Conservation (phyloP, 2,797 vertebrate genomes). For the Acipenser ruthenus region DNA sequence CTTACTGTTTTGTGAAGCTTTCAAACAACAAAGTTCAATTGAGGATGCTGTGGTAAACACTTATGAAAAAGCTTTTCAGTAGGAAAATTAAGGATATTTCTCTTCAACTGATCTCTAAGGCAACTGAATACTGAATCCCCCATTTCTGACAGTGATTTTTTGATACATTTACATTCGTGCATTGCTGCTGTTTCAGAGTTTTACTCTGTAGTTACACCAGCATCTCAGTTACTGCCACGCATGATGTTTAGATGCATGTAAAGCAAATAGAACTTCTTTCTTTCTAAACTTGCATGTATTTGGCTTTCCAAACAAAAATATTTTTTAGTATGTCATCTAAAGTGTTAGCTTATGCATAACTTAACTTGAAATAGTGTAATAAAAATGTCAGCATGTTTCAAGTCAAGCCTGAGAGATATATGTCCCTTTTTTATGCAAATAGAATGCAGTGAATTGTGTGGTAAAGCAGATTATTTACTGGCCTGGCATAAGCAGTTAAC, state of each 20-base stretch:
- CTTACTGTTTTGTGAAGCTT: not conserved
- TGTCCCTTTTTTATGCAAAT: not conserved
- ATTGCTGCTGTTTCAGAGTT: no score
- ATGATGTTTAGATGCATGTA: no score
- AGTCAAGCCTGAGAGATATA: conserved; percentile 13
- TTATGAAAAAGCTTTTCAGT: not conserved
- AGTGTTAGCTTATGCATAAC: not conserved
- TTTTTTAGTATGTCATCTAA: no score
- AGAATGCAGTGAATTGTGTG: not conserved
- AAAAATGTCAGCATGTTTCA: conserved; percentile 19
- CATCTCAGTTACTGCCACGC: no score
- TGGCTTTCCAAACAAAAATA: no score
- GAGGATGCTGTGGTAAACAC: not conserved
- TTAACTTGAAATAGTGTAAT: not conserved
- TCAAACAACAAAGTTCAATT: not conserved
- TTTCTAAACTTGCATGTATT: no score
- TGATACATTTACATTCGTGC: not conserved
- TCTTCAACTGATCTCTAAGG: conserved; percentile 25
- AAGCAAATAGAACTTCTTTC: no score
- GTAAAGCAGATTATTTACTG: not conserved
- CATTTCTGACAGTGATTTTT: not conserved
- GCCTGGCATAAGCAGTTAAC: conserved; percentile 2
- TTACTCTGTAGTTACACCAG: no score
- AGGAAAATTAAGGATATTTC: not conserved
- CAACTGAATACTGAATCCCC: conserved; percentile 15